Base-by-base conservation (phyloP, 2,797 vertebrate genomes). In the Hippocampus kuda region DNA sequence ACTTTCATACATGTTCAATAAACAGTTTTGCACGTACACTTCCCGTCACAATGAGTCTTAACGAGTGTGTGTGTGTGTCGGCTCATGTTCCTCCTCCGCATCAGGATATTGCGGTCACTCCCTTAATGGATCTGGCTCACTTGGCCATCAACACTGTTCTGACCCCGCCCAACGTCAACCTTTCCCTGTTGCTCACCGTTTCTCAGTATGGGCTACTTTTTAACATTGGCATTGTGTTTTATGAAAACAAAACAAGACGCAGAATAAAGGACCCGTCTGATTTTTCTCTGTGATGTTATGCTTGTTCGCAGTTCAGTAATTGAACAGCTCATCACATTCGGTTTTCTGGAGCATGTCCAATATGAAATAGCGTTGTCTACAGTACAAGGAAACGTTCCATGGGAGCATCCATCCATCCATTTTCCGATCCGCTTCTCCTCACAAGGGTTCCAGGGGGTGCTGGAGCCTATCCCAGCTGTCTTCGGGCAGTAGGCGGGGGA, bases 21-120 rank as follows among this genome's bases (percentile, higher is more conserved):
- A 65, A 46, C 42, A 26, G 6, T 48, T 24, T 64, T 65, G 13
- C 13, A 2, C n/a, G 2, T 42, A 65, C 42, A 48, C 42, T 13
- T 38, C 34, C 59, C 30, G 9, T 60, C 30, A 8, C 27, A 60
- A 16, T 68, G 20, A 75, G 30, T 69, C 51, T 70, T 30, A 67
- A 48, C 3, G 38, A 27, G 65, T 11, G 48, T 34, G 49, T 11
- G 48, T 34, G 48, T 67, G 42, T 79, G 46, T 75, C n/a, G 41
- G 70, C 34, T 57, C 30, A 67, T 13, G 74, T 72, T 48, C 63
- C 66, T 73, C 42, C 65, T 73, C 69, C 71, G 72, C 69, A 72
- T 78, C 67, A 76, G 73, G 69, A 78, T 79, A 78, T 79, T 76
- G 71, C 81, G 80, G 75, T 83, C 82, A 83, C 26, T 69, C 72